These are phyloP conservation scores for Haemorhous mexicanus DNA, from an alignment of 2,113 vertebrate species.

Conservation along the genomic window DNA sequence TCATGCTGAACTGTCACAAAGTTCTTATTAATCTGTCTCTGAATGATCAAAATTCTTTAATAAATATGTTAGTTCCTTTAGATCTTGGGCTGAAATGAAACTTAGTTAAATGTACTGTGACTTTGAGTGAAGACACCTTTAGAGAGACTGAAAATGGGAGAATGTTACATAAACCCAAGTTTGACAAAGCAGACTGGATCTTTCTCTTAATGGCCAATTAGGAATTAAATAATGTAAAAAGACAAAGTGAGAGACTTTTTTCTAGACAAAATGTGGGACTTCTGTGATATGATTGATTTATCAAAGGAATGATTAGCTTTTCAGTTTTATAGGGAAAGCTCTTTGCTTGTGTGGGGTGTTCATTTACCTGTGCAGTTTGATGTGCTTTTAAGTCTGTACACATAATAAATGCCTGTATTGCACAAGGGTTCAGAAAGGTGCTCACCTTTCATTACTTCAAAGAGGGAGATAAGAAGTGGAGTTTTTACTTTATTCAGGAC, in stretches of 20 bases:
- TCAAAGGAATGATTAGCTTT: neutral
- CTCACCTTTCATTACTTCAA: neutral
- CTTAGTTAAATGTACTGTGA: constrained; percentile 55
- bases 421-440: neutral
- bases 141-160: neutral
- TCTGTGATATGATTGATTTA: neutral
- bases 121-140: constrained; percentile 31
- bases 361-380: neutral
- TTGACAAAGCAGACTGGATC: neutral
- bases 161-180: neutral
- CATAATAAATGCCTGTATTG: neutral
- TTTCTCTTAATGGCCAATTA: constrained; percentile 31
- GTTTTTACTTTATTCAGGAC: neutral
- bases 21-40: constrained; percentile 72
- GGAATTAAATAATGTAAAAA: neutral
- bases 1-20: constrained; percentile 67
- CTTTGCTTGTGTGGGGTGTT: neutral
- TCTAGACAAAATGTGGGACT: neutral
- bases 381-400: neutral
- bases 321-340: neutral
- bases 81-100: constrained; percentile 53
- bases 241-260: neutral
- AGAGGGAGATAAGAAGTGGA: neutral
- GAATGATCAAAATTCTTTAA: constrained; percentile 69
- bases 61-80: constrained; percentile 59